Percentiles rank a stretch among this genome's conserved stretches.
phyloP scores from a whole-genome alignment of 2,888 invertebrate species.

The Stenichneumon culpator region DNA sequence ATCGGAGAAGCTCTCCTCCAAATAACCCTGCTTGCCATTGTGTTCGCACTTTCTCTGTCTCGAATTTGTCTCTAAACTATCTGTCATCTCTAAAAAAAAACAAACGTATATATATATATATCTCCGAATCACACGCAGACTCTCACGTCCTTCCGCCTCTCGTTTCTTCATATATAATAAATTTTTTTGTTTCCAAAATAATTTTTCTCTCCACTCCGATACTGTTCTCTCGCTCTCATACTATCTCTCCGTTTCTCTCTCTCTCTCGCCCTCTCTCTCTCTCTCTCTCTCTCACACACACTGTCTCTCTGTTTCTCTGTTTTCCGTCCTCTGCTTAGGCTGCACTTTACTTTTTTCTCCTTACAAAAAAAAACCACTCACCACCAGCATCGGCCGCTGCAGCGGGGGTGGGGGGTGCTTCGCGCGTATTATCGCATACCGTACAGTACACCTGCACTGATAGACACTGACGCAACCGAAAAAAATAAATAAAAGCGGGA shows the following conservation, averaged over 20 bases:
- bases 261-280: slow-evolving; percentile 53
- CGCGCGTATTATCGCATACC: slow-evolving; percentile 45
- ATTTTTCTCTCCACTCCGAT: slow-evolving; percentile 39
- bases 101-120: slow-evolving; percentile 21
- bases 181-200: slow-evolving; percentile 57
- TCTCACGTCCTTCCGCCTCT: slow-evolving; percentile 43
- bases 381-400: slow-evolving; percentile 51
- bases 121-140: slow-evolving; percentile 42
- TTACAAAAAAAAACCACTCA: slow-evolving; percentile 32
- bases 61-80: slow-evolving; percentile 42
- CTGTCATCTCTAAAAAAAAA: slow-evolving; percentile 47
- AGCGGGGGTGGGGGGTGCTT: slow-evolving; percentile 40
- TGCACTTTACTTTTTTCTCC: slow-evolving; percentile 61
- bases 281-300: neutral
- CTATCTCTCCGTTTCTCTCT: slow-evolving; percentile 59
- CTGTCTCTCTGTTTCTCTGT: slow-evolving; percentile 27
- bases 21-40: slow-evolving; percentile 82
- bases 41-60: slow-evolving; percentile 76
- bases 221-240: slow-evolving; percentile 52
- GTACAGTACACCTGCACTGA: slow-evolving; percentile 52
- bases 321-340: slow-evolving; percentile 61
- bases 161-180: slow-evolving; percentile 57
- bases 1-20: slow-evolving; percentile 74
- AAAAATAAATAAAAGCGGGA: slow-evolving; percentile 68
- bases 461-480: slow-evolving; percentile 76